Base-by-base conservation (phyloP, 2,888 invertebrate genomes). In the Cryptocheilus praepositus region DNA sequence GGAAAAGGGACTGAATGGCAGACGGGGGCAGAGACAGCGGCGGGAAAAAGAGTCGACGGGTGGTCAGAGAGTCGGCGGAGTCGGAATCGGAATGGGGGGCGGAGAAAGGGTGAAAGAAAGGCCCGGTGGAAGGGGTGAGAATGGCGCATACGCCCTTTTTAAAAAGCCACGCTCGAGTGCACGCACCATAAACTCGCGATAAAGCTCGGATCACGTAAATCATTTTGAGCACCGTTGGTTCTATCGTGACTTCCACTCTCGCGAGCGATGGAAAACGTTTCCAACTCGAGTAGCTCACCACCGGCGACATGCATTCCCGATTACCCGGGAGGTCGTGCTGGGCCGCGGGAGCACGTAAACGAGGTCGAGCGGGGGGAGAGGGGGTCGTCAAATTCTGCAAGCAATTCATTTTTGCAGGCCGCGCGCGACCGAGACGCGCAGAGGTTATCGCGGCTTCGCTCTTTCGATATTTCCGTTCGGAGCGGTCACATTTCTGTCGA, bases 261-360 rank as follows among this genome's bases (percentile, higher is more conserved):
- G 45, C 55, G 64, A 60, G 49, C 64, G 66, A 71, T 69, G 66
- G 73, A 56, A 69, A 74, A 66, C 67, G 67, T 71, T 72, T 71
- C 58, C 66, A 69, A 64, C 61, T 45, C 63, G 61, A 61, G 63
- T 58, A 52, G 63, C 65, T 68, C 49, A 65, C 36, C 36, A 36
- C 55, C 22, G 64, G 54, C 63, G 71, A 73, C 73, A 67, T 68
- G 71, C 71, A 73, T 73, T 71, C 67, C 18, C 73, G 73, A 71
- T 73, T 73, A 73, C 63, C 63, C 60, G 16, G 36, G 62, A 66
- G 63, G 53, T 53, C 22, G 55, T 55, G 55, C 55, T 8, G 49
- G 16, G 18, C 49, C 49, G 49, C 18, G 49, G 21, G 21, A 45
- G 46, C 46, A 44, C 53, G 59, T 46, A 16, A 64, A 59, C 68